phyloP scores from a whole-genome alignment of 2,888 invertebrate genomes.

The Leucophora obtusa region DNA sequence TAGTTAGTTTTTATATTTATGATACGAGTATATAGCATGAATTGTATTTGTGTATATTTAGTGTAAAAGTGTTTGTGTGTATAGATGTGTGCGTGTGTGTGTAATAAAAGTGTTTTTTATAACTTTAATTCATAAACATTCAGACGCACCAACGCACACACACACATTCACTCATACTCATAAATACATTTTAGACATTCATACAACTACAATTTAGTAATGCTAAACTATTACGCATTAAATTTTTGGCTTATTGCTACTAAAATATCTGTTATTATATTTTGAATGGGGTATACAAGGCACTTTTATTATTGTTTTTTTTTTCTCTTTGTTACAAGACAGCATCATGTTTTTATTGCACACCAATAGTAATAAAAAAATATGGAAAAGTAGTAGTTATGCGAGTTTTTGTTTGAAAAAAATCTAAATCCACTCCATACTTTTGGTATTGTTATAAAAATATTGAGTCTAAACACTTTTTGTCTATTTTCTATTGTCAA shows the following conservation, averaged over 20 bases:
- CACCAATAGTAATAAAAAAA: conserved; percentile 55
- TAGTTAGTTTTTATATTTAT: conserved; percentile 63
- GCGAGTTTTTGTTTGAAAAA: conserved; percentile 25
- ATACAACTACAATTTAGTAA: conserved; percentile 54
- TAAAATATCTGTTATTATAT: conserved; percentile 53
- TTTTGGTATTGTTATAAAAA: conserved; percentile 35
- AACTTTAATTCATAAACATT: conserved; percentile 19
- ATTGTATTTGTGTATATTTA: conserved; percentile 46
- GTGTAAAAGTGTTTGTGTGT: neutral
- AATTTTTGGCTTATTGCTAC: conserved; percentile 60
- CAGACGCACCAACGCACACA: neutral
- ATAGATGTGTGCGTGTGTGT: conserved; percentile 16
- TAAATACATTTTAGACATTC: conserved; percentile 16
- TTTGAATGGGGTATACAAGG: conserved; percentile 38
- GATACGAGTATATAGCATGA: conserved; percentile 57
- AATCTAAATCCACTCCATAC: conserved; percentile 1
- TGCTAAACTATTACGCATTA: conserved; percentile 60
- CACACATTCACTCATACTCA: conserved; percentile 1
- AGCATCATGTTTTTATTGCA: conserved; percentile 61
- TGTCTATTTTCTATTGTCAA: neutral
- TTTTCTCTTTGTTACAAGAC: conserved; percentile 34
- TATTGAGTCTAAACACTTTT: conserved; percentile 41
- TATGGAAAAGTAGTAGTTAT: conserved; percentile 31
- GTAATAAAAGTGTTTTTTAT: conserved; percentile 59
- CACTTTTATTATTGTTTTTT: conserved; percentile 49